Percentiles rank a stretch among this genome's conserved stretches.
Conservation (phyloP, 2,797 vertebrate species). For the Oophaga sylvatica region DNA sequence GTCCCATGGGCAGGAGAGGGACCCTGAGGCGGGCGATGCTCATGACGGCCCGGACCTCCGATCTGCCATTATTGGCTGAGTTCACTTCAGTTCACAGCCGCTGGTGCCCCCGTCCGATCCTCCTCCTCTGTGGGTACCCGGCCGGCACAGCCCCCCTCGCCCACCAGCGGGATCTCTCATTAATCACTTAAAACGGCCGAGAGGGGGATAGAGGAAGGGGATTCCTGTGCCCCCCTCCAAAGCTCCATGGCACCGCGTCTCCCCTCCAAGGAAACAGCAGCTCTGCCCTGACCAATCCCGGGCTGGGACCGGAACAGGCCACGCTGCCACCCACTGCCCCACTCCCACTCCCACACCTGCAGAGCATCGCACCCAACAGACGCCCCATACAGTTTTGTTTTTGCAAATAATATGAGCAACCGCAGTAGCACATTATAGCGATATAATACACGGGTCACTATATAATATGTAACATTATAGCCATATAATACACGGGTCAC, state of each 20-base stretch:
- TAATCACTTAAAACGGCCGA: conserved; percentile 59
- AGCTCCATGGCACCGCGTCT: conserved; percentile 41
- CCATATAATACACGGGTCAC: no score
- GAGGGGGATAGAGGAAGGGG: conserved; percentile 4
- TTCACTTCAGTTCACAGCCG: conserved; percentile 57
- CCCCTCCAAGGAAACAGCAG: conserved; percentile 54
- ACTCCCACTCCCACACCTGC: conserved; percentile 44
- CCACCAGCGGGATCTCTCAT: conserved; percentile 49
- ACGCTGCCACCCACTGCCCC: conserved; percentile 1
- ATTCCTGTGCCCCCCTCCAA: conserved; percentile 22
- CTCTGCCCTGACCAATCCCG: conserved; percentile 53
- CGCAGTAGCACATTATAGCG: not conserved
- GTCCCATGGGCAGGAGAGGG: not conserved
- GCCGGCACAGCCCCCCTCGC: conserved; percentile 21
- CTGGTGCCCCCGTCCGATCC: conserved; percentile 39
- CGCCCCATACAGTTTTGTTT: not conserved
- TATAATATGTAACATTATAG: no score
- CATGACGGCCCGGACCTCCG: not conserved
- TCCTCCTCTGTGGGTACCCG: conserved; percentile 18
- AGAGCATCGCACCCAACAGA: conserved; percentile 29
- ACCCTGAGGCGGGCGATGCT: no score
- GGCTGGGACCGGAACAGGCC: conserved; percentile 51
- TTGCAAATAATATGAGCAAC: not conserved
- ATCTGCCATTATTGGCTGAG: conserved; percentile 13
- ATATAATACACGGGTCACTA: no score